Evolutionary conservation across 1,140 invertebrate species (phyloP), one percentile per base, ranked within the genome.

Genomic region (Drosophila pseudoobscura): DNA sequence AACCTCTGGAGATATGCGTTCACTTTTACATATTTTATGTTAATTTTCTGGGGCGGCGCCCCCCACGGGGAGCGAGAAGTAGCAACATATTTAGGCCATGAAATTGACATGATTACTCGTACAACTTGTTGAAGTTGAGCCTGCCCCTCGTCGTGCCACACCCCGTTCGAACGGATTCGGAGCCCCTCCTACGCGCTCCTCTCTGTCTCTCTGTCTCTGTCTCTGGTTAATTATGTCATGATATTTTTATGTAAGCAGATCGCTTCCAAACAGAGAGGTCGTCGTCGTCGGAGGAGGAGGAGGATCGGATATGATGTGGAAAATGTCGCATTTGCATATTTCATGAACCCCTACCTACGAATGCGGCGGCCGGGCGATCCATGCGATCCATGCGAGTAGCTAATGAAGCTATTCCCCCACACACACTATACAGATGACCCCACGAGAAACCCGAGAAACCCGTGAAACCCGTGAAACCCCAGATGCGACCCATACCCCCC

Each of bases 321-420:
- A 79, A 78, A 78, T 79, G 72, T 58, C 60, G 56, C 71, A 65
- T 77, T 77, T 75, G 77, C 71, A 75, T 79, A 54, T 79, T 56
- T 50, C 64, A 71, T 43, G 64, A 55, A 39, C 22, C 22, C 35
- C 31, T 35, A 9, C 31, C 31, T 9, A 11, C 8, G 11, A 35
- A 35, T 8, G 31, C 2, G 31, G 47, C 24, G 45, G 22, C 24
- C 9, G 43, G 29, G 22, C 26, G 29, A 8, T 31, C 8, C 29
- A 31, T 7, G 22, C 26, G 29, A 8, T 31, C 6, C 29, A 8
- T 7, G 29, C 29, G 8, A 31, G 29, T 54, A 17, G 54, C 77
- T 79, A 80, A 80, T 80, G 71, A 80, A 80, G 77, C 59, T 50
- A 50, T 75, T 61, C 31, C 63, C 39, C 53, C 44, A 6, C 26